phyloP scores from a whole-genome alignment of 2,113 vertebrate species.

The Sylvicapra grimmia region DNA sequence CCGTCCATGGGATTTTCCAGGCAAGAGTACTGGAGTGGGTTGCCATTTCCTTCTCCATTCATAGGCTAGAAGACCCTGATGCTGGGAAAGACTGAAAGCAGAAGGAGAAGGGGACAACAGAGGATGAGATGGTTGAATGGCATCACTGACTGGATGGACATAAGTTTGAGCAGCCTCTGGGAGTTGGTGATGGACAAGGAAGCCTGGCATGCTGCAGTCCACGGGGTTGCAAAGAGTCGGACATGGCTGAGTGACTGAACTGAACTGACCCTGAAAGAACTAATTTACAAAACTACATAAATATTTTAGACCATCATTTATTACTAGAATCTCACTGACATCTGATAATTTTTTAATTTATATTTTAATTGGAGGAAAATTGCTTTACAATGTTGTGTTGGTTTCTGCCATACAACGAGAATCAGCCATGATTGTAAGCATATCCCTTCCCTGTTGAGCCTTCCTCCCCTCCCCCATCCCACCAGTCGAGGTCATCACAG shows the following conservation, averaged over 20 bases:
- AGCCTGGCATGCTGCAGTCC: not conserved
- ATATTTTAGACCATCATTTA: not conserved
- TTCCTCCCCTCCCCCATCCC: not conserved
- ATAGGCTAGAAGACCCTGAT: not conserved
- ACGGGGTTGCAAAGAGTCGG: accelerated
- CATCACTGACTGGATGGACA: not conserved
- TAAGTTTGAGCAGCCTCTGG: not conserved
- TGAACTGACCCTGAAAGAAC: not conserved
- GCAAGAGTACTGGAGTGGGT: too few species aligned
- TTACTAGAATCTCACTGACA: not conserved
- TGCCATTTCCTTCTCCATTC: not conserved
- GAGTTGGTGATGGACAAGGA: not conserved
- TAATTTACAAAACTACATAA: not conserved
- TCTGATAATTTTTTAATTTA: not conserved
- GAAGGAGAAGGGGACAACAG: not conserved
- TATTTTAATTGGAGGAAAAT: not conserved
- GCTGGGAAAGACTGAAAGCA: not conserved
- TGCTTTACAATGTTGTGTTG: not conserved
- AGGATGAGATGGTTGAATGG: not conserved
- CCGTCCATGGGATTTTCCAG: too few species aligned
- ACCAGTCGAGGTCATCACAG: not conserved
- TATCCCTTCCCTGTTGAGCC: not conserved
- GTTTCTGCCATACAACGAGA: not conserved
- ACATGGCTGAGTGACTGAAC: not conserved
- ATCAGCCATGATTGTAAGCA: not conserved